phyloP scores from a whole-genome alignment of 2,888 invertebrate species.

The Cephus pulcher region DNA sequence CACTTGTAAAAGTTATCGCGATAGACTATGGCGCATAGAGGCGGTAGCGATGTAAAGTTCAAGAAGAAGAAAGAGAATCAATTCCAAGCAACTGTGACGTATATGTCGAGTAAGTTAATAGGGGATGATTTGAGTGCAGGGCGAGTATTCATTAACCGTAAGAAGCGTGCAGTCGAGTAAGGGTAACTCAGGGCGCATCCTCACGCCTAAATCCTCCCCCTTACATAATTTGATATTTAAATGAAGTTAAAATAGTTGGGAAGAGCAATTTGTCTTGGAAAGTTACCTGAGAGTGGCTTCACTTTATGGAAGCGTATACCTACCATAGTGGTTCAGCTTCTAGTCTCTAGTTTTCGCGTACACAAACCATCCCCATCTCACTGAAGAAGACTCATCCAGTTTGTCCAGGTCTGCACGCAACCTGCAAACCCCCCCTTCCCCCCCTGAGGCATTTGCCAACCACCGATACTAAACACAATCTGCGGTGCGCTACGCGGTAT shows the following conservation, averaged over 20 bases:
- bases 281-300: slow-evolving; percentile 30
- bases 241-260: slow-evolving; percentile 59
- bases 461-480: slow-evolving; percentile 2
- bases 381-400: neutral
- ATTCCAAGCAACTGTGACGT: neutral
- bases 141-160: neutral
- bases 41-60: neutral
- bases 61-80: neutral
- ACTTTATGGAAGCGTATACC: neutral
- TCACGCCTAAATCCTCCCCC: slow-evolving; percentile 28
- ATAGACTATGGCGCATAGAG: neutral
- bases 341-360: neutral
- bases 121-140: neutral
- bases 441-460: neutral
- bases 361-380: neutral
- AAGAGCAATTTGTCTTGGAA: slow-evolving; percentile 59
- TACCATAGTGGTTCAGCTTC: neutral
- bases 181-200: neutral
- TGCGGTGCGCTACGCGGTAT: neutral
- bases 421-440: neutral
- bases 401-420: neutral
- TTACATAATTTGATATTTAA: slow-evolving; percentile 58
- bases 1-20: neutral
- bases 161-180: neutral
- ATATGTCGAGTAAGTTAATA: neutral